Base-by-base conservation (phyloP, 2,113 vertebrate genomes). In the Protomyctophum bolini region DNA sequence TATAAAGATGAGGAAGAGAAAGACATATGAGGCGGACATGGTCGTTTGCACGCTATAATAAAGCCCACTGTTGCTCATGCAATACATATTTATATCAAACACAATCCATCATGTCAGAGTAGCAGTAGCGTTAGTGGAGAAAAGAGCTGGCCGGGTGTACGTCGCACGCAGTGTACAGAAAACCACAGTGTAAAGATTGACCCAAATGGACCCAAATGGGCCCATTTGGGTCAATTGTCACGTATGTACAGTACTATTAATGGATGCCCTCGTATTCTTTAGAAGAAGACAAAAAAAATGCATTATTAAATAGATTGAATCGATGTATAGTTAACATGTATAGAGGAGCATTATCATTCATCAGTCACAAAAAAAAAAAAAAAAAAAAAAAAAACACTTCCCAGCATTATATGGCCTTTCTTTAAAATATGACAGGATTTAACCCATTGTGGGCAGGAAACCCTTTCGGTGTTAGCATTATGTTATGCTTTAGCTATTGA, bases 81-180 rank as follows among this genome's bases (percentile, higher is more conserved):
- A 57, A 80, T 79, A 63, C 66, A 58, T 68, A 41, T 66, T 78
- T 12, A 54, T 51, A 81, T 64, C 74, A 77, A 51, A 76, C 58
- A 68, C 66, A 76, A 75, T 66, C 58, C 58, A 73, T 6, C 59
- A 47, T 62, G 60, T 63, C 58, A 15, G 28, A 66, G 28, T 63
- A 58, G 12, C 21, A 46, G 29, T 67, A 63, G 6, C 41, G 63
- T 66, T 57, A 52, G 46, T 21, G 47, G 10, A 58, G 54, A 10
- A 64, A 33, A 59, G 21, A 11, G 59, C 33, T 60, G 58, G 47
- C 15, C 33, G 1, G 33, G 33, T 41, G 4, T 41, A 21, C 21
- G n/a, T n/a, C n/a, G 33, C 33, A 41, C 33, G 33, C 33, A 41
- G 33, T 6, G 4, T 6, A 41, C 33, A 41, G 33, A 41, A 41